Evolutionary conservation across 1,140 invertebrate species (phyloP).

Genomic region (Medauroidea extradentata): DNA sequence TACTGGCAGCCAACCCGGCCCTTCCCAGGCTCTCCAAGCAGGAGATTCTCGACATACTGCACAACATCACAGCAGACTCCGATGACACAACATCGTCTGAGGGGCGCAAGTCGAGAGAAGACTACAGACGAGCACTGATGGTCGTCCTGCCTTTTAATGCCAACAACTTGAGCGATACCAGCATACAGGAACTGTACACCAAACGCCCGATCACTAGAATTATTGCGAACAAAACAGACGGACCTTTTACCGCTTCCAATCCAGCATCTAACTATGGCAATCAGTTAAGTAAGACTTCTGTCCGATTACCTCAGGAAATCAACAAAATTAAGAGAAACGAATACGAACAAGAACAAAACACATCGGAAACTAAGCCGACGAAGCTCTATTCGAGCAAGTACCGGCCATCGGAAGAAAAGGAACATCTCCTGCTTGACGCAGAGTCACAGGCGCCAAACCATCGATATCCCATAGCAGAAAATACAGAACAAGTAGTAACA

Average conservation of each 20-base stretch:
- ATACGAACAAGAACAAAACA: slow-evolving; percentile 15
- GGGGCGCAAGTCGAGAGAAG: slow-evolving; percentile 41
- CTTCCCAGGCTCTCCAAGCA: slow-evolving; percentile 52
- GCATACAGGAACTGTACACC: slow-evolving; percentile 49
- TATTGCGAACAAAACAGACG: slow-evolving; percentile 24
- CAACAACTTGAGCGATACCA: slow-evolving; percentile 39
- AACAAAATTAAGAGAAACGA: background rate
- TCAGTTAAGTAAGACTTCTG: no score
- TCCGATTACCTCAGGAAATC: slow-evolving; percentile 10
- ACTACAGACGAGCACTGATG: slow-evolving; percentile 51
- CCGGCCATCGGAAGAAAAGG: slow-evolving; percentile 4
- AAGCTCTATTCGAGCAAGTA: background rate
- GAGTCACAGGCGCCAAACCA: slow-evolving; percentile 7
- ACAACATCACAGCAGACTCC: slow-evolving; percentile 44
- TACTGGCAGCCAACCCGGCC: slow-evolving; percentile 48
- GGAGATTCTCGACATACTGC: slow-evolving; percentile 54
- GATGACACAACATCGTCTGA: slow-evolving; percentile 13
- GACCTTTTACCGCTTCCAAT: slow-evolving; percentile 19
- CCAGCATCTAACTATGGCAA: no score
- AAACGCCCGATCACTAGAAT: slow-evolving; percentile 50
- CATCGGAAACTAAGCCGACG: slow-evolving; percentile 9
- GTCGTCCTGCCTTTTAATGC: slow-evolving; percentile 51
- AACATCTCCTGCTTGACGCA: background rate
- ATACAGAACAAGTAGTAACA: background rate
- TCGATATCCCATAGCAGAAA: slow-evolving; percentile 1